A percentile compares a stretch with the other conserved stretches of the same genome.
phyloP scores from a whole-genome alignment of 1,140 invertebrate species.

The Zeugodacus cucurbitae region DNA sequence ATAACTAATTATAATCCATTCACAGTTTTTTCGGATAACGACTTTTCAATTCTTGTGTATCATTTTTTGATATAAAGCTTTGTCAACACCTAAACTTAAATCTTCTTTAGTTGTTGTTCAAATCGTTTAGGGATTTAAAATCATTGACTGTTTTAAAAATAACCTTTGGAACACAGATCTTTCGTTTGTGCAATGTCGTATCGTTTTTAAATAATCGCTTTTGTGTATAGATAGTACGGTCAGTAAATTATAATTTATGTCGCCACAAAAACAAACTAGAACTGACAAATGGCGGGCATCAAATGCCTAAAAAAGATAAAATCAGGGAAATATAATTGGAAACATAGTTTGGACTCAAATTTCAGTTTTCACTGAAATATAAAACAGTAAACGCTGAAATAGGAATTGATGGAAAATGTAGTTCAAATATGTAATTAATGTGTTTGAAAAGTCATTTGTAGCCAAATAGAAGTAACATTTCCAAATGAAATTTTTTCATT shows the following conservation, averaged over 20 bases:
- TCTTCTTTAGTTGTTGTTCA: too few species aligned
- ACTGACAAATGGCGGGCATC: background rate
- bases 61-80: too few species aligned
- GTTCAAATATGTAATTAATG: background rate
- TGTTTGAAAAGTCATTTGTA: constrained; percentile 14
- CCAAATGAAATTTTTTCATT: background rate
- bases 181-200: background rate
- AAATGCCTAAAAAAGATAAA: background rate
- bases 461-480: background rate
- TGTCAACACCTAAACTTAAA: too few species aligned
- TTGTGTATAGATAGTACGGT: background rate
- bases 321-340: background rate
- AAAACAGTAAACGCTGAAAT: background rate
- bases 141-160: too few species aligned
- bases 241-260: background rate
- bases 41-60: too few species aligned
- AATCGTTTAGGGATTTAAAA: too few species aligned
- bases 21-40: too few species aligned
- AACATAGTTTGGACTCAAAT: background rate
- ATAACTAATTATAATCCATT: too few species aligned
- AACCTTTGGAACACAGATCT: too few species aligned
- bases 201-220: background rate
- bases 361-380: background rate
- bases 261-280: background rate
- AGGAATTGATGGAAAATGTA: background rate